phyloP scores from a whole-genome alignment of 2,797 vertebrate species.

The Acanthurus lineatus region DNA sequence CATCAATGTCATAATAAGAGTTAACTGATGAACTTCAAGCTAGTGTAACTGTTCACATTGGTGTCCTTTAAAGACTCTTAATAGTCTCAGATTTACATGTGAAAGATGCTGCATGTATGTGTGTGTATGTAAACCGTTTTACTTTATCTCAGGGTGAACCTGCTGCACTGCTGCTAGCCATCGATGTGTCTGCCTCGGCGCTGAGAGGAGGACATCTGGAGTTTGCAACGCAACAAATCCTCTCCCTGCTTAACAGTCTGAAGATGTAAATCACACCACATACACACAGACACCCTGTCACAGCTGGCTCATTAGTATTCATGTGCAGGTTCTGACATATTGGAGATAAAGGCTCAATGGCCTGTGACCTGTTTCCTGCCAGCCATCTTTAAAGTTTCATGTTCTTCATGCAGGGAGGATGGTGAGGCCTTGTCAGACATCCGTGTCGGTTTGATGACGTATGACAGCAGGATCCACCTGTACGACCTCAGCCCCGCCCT shows the following conservation, averaged over 20 bases:
- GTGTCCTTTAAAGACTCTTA: background rate
- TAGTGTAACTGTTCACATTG: background rate
- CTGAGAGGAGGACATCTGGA: conserved; percentile 82
- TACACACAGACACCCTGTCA: background rate
- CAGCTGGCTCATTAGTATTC: background rate
- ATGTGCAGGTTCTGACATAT: background rate
- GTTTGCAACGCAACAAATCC: conserved; percentile 81
- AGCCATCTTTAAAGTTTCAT: background rate
- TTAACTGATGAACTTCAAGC: background rate
- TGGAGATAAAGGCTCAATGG: background rate
- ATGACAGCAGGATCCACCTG: conserved; percentile 85
- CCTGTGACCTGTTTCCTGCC: background rate
- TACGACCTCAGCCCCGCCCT: conserved; percentile 84
- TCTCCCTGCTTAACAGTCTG: conserved; percentile 72
- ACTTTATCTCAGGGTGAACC: conserved; percentile 71
- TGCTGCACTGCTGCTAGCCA: conserved; percentile 82
- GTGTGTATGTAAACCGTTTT: conserved; percentile 14
- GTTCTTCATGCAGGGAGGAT: conserved; percentile 58
- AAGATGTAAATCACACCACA: conserved; percentile 66
- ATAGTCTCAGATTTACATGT: too few species aligned
- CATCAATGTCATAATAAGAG: background rate
- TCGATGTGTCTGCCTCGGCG: conserved; percentile 83
- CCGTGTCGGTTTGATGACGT: conserved; percentile 87
- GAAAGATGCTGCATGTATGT: background rate
- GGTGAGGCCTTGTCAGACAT: conserved; percentile 58